A percentile compares a stretch with the other conserved stretches of the same genome.
These are phyloP conservation scores for Dysmachus trigonus DNA, from an alignment of 2,888 invertebrate species.

Conservation along the genomic window DNA sequence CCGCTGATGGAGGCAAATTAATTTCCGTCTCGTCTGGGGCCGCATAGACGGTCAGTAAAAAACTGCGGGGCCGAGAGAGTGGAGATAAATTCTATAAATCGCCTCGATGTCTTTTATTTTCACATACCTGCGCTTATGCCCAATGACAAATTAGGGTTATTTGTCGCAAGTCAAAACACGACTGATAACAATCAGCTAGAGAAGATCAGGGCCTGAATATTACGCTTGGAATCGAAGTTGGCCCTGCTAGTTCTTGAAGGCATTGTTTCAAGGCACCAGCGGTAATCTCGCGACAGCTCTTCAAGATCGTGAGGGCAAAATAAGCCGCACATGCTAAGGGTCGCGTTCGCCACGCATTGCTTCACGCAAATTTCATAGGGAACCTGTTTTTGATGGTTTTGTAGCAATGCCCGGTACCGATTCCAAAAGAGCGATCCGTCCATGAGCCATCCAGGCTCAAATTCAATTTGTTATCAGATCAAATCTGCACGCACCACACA, in stretches of 20 bases:
- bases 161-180: conserved; percentile 51
- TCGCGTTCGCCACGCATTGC: not conserved
- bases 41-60: conserved; percentile 18
- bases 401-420: too few relatives aligned
- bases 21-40: conserved; percentile 25
- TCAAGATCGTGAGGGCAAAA: not conserved
- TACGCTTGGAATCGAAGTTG: too few relatives aligned
- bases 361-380: conserved; percentile 42
- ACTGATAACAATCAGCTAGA: conserved; percentile 48
- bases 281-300: not conserved
- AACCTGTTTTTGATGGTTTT: not conserved
- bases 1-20: conserved; percentile 16
- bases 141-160: conserved; percentile 49
- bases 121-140: conserved; percentile 14
- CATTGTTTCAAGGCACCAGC: conserved; percentile 22
- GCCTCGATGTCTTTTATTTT: conserved; percentile 16
- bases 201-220: not conserved
- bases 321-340: not conserved
- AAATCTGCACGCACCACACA: too few relatives aligned
- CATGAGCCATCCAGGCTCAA: too few relatives aligned
- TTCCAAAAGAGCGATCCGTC: too few relatives aligned
- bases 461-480: too few relatives aligned
- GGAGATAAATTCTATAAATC: conserved; percentile 23
- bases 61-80: conserved; percentile 7
- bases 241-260: not conserved